Conservation (phyloP, 2,797 vertebrate species). For the Coendou prehensilis region DNA sequence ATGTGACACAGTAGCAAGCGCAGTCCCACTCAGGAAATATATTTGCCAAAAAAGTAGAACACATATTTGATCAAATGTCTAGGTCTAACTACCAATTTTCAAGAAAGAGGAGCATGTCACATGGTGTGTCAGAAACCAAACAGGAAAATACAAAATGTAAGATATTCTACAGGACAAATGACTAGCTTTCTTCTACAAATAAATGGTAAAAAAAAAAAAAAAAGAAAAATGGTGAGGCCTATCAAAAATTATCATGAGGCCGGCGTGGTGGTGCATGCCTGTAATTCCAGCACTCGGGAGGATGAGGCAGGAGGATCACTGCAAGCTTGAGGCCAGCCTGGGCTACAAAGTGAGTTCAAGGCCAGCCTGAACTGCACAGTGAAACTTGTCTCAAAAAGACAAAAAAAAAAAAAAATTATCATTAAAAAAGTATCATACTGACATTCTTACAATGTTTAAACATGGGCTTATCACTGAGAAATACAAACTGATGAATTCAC, state of each 20-base stretch:
- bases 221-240: too few species aligned
- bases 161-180: background rate
- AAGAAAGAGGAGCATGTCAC: constrained; percentile 20
- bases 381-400: background rate
- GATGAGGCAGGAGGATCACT: background rate
- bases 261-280: background rate
- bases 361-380: background rate
- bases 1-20: background rate
- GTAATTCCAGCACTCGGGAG: background rate
- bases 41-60: background rate
- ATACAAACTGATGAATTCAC: background rate
- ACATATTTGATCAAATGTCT: background rate
- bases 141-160: constrained; percentile 42
- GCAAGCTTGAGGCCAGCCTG: background rate
- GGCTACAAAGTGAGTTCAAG: too few species aligned
- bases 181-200: background rate
- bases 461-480: constrained; percentile 22
- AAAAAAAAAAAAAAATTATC: background rate
- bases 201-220: background rate
- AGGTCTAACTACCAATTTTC: constrained; percentile 4
- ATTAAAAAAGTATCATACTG: background rate
- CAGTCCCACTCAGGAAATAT: background rate
- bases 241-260: background rate
- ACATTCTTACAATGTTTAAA: background rate
- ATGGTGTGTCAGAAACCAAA: background rate